Evolutionary conservation across 1,140 invertebrate species (phyloP), one percentile per base, ranked within the genome.

Genomic region (Drosophila tristis): DNA sequence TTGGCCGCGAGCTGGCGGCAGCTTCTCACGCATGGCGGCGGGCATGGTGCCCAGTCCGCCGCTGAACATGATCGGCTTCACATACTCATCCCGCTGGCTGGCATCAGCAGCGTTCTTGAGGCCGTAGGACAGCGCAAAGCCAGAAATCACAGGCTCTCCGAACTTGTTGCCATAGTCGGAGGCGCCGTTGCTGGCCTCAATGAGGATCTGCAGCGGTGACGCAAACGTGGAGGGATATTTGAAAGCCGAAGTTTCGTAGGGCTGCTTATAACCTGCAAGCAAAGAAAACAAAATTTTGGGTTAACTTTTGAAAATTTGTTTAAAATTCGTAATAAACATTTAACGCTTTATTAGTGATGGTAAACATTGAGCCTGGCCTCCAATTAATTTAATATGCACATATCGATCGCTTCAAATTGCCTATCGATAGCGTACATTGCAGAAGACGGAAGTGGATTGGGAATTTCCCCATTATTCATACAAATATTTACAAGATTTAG

Each of bases 141-240:
- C 98, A 80, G 94, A 93, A 58, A 99, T 95, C 2, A 99, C 93
- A 3, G 98, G 98, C 92, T 99, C 98, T 1, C 98, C 98, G 93
- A 99, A 99, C 93, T 99, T 99, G 91, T 99, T 99, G 5, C 98
- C 98, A 93, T 99, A 99, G 93, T 99, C 98, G 0, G 98, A 99
- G 11, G 98, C 98, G 8, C 98, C 98, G 92, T 99, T 99, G 92
- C 97, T 98, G 0, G 98, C 98, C 93, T 99, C 97, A 35, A 99
- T 95, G 39, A 97, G 94, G 58, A 98, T 95, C 91, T 98, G 95
- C 6, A 98, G 92, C 0, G 98, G 97, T 2, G 94, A 93, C 7
- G 98, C 98, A 94, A 99, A 98, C 72, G 99, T 99, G 13, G 92
- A 92, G 1, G 98, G 98, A 93, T 99, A 99, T 15, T 93, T 81